Percentiles rank a stretch among this genome's conserved stretches.
phyloP scores from a whole-genome alignment of 2,113 vertebrate species.

The Notechis scutatus region DNA sequence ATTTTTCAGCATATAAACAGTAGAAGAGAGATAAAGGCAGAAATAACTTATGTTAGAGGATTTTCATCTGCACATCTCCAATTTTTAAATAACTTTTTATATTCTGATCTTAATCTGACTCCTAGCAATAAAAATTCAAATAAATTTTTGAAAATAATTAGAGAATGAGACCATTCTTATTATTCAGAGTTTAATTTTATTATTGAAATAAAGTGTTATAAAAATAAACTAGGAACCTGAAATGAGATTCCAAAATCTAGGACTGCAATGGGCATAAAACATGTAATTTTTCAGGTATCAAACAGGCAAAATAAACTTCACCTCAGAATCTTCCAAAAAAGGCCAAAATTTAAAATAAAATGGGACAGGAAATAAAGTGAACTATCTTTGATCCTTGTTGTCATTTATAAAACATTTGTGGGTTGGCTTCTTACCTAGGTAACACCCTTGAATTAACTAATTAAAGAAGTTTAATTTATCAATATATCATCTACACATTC shows the following conservation, averaged over 20 bases:
- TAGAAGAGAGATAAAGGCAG: neutral
- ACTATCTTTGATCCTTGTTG: neutral
- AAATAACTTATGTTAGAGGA: neutral
- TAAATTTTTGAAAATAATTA: neutral
- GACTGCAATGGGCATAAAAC: neutral
- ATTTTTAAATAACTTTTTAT: neutral
- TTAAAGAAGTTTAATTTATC: neutral
- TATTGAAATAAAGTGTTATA: neutral
- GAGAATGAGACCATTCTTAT: neutral
- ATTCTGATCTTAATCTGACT: neutral
- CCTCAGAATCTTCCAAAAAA: neutral
- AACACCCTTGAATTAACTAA: neutral
- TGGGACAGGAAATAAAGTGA: neutral
- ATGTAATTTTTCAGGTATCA: neutral
- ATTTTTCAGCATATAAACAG: neutral
- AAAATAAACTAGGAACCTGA: neutral
- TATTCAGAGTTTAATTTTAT: neutral
- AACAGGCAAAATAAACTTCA: neutral
- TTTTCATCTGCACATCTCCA: neutral
- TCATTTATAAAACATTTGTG: neutral
- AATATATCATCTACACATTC: neutral
- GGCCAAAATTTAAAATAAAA: neutral
- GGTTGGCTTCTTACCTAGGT: neutral
- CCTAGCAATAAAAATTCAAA: neutral
- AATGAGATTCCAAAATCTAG: neutral